Evolutionary conservation across 1,140 invertebrate genomes (phyloP), one percentile per base, ranked within the genome.

Genomic region (Ceratosolen fusciceps): DNA sequence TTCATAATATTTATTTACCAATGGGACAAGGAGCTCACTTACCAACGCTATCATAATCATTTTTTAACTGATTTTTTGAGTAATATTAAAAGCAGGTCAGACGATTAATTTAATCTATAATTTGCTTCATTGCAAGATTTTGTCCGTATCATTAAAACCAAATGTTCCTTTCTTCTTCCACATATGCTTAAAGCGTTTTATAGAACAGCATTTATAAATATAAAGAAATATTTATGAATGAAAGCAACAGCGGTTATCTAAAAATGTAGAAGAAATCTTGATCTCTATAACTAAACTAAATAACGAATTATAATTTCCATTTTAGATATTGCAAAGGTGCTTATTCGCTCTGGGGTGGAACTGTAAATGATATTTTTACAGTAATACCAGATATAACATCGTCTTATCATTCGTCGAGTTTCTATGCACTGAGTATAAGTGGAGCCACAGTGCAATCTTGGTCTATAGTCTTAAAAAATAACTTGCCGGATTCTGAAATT

Each of bases 1-100:
- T 74, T 79, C 37, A 26, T 79, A 0, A 58, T 79, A 21, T 79
- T 79, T 56, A 67, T 79, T 21, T 79, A 79, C 47, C 43, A 79
- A 29, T 79, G 77, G 77, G 24, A 79, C 56, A 56, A 67, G 21
- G 47, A 74, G 21, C 77, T 71, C 1, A 29, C 5, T 39, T 79
- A 67, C 39, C 31, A 79, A 60, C 29, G 54, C 60, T 49, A 71
- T 9, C 79, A 80, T 43, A 54, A n/a, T 3, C 43, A 76, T 8
- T 80, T 80, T 80, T 60, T 72, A 26, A 52, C 62, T 65, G n/a
- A 52, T 52, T 29, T 79, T 54, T 56, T 79, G 9, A 19, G 43
- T 9, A 29, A 4, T 31, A 10, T 79, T 49, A 70, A 77, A 14
- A 39, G 4, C 10, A 77, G 67, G 75, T 77, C 12, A 56, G 10